Conservation (phyloP, 2,113 vertebrate genomes). For the Maccullochella peelii region DNA sequence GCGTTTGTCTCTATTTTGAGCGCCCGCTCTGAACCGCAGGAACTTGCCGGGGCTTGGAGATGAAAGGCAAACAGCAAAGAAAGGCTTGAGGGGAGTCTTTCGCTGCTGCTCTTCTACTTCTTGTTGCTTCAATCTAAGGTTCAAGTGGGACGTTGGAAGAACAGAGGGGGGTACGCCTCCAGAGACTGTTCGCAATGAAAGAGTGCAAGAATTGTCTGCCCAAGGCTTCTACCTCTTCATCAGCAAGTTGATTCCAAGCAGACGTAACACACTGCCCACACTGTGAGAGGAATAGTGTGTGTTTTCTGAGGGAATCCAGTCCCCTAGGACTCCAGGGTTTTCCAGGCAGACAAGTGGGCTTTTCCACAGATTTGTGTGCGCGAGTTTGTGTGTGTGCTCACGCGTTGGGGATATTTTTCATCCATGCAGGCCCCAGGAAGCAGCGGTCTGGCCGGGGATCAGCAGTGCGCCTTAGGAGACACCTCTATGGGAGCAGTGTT, state of each 20-base stretch:
- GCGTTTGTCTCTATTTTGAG: slow-evolving; percentile 22
- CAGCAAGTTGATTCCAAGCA: slow-evolving; percentile 27
- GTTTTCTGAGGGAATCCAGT: slow-evolving; percentile 78
- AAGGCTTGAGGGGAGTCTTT: slow-evolving; percentile 40
- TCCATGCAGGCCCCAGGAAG: slow-evolving; percentile 84
- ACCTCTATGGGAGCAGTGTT: slow-evolving; percentile 73
- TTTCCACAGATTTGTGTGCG: slow-evolving; percentile 66
- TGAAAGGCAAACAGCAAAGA: slow-evolving; percentile 63
- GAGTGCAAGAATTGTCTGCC: slow-evolving; percentile 16
- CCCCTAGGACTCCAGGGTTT: slow-evolving; percentile 74
- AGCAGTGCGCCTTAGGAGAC: slow-evolving; percentile 47
- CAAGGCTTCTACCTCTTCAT: slow-evolving; percentile 39
- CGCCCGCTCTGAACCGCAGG: slow-evolving; percentile 18
- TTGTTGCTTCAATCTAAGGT: slow-evolving; percentile 49
- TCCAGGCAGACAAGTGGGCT: slow-evolving; percentile 74
- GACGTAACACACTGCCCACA: slow-evolving; percentile 71
- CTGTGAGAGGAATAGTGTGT: slow-evolving; percentile 76
- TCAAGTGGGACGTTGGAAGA: slow-evolving; percentile 46
- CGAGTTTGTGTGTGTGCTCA: slow-evolving; percentile 37
- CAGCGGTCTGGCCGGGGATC: slow-evolving; percentile 77
- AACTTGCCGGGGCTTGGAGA: slow-evolving; percentile 30
- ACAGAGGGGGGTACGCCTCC: neutral
- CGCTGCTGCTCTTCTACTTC: slow-evolving; percentile 33
- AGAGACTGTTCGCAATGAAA: slow-evolving; percentile 30
- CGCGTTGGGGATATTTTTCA: slow-evolving; percentile 83